Evolutionary conservation across 2,113 vertebrate genomes (phyloP).

Genomic region (Myiozetetes cayanensis): DNA sequence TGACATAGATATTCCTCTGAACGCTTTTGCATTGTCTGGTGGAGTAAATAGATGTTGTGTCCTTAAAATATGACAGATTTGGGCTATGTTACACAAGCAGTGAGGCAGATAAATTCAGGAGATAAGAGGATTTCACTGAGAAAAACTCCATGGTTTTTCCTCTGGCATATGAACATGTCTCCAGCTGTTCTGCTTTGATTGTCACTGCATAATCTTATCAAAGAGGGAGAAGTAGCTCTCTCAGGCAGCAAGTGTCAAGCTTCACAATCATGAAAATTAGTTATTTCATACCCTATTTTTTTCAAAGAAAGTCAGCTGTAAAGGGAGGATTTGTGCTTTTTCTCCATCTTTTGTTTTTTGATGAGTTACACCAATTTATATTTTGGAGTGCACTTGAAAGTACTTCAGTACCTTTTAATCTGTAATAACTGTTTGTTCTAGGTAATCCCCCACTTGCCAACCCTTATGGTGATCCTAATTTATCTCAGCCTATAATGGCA

Average conservation of each 20-base stretch:
- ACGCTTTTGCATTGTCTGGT: not conserved
- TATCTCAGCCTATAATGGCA: slow-evolving; percentile 95
- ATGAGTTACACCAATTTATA: not conserved
- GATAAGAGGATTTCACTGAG: not conserved
- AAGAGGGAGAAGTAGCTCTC: not conserved
- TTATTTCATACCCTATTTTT: not conserved
- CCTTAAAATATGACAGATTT: not conserved
- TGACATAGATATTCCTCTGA: not conserved
- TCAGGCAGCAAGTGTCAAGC: not conserved
- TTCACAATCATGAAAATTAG: not conserved
- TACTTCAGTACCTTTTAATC: slow-evolving; percentile 36
- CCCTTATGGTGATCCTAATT: slow-evolving; percentile 94
- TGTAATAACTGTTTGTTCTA: slow-evolving; percentile 68
- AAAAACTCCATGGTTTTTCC: not conserved
- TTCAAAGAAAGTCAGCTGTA: not conserved
- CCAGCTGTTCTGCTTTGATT: not conserved
- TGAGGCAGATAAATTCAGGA: not conserved
- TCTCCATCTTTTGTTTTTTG: not conserved
- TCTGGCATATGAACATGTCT: not conserved
- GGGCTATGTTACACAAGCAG: not conserved
- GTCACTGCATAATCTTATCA: not conserved
- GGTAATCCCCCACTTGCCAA: slow-evolving; percentile 96
- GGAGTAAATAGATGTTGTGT: not conserved
- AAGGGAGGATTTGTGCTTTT: not conserved
- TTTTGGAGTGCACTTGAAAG: not conserved